These are phyloP conservation scores for Ochropacha duplaris DNA, from an alignment of 2,888 invertebrate species.

Conservation along the genomic window DNA sequence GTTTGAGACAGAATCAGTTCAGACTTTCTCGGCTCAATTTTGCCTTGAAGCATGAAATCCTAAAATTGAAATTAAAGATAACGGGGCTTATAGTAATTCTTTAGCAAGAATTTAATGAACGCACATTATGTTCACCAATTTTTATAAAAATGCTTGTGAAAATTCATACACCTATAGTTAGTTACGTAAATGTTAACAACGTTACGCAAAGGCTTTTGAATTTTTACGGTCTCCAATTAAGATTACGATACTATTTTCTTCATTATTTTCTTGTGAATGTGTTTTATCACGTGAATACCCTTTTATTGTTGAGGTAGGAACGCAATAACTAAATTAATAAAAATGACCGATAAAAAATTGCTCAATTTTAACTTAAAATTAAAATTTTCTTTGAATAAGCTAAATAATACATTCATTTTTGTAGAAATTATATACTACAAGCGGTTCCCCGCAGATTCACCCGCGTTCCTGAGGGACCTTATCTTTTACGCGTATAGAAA, in stretches of 20 bases:
- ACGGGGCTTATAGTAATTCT: slow-evolving; percentile 5
- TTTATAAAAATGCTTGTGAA: slow-evolving; percentile 35
- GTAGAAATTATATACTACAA: no score
- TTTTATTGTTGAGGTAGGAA: background rate
- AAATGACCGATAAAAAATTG: background rate
- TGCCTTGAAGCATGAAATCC: background rate
- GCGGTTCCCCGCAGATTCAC: no score
- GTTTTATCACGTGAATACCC: slow-evolving; percentile 7
- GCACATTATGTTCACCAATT: slow-evolving; percentile 12
- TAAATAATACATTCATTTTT: no score
- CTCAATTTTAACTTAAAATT: no score
- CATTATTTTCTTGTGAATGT: slow-evolving; percentile 1
- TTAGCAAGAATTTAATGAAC: slow-evolving; percentile 29
- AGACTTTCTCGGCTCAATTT: background rate
- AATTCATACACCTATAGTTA: slow-evolving; percentile 33
- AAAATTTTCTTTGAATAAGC: no score
- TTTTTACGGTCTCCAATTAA: slow-evolving; percentile 60
- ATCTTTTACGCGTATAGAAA: no score
- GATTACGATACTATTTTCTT: slow-evolving; percentile 27
- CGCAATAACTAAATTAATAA: background rate
- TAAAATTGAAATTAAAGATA: background rate
- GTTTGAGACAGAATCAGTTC: background rate
- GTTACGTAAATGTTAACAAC: slow-evolving; percentile 54
- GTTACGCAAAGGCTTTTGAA: slow-evolving; percentile 49
- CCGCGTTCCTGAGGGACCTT: no score